These are phyloP conservation scores for Paralichthys olivaceus DNA, from an alignment of 2,113 vertebrate species.

Conservation along the genomic window DNA sequence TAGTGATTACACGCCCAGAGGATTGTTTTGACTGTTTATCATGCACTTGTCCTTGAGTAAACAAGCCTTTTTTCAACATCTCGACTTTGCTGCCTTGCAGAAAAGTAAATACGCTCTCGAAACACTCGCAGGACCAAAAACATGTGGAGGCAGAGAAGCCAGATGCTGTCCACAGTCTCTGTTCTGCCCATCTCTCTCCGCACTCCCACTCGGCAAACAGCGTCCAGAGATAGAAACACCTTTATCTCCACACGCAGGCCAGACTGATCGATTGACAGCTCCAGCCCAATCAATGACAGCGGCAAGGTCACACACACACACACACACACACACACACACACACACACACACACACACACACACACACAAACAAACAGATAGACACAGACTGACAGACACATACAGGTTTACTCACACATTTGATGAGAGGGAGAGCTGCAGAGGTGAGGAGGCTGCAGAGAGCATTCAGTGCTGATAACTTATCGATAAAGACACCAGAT, in stretches of 20 bases:
- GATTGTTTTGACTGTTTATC: background rate
- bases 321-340: background rate
- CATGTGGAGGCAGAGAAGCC: background rate
- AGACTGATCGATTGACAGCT: constrained; percentile 78
- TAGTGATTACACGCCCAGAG: background rate
- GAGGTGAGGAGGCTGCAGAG: constrained; percentile 17
- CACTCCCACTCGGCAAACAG: constrained; percentile 39
- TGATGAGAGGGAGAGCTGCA: background rate
- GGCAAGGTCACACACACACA: constrained; percentile 58
- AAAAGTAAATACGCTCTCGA: background rate
- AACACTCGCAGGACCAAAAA: background rate
- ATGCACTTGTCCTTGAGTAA: background rate
- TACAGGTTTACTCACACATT: constrained; percentile 20
- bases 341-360: constrained; percentile 8
- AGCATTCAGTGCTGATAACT: constrained; percentile 35
- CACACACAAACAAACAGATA: background rate
- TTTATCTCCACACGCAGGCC: constrained; percentile 72
- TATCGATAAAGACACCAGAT: constrained; percentile 47
- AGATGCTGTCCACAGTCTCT: background rate
- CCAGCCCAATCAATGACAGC: constrained; percentile 64
- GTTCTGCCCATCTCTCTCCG: background rate
- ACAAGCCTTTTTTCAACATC: background rate
- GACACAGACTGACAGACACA: no score
- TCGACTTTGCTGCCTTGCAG: background rate
- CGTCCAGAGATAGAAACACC: constrained; percentile 64